phyloP scores from a whole-genome alignment of 2,888 invertebrate genomes.

The Dinocampus coccinellae region DNA sequence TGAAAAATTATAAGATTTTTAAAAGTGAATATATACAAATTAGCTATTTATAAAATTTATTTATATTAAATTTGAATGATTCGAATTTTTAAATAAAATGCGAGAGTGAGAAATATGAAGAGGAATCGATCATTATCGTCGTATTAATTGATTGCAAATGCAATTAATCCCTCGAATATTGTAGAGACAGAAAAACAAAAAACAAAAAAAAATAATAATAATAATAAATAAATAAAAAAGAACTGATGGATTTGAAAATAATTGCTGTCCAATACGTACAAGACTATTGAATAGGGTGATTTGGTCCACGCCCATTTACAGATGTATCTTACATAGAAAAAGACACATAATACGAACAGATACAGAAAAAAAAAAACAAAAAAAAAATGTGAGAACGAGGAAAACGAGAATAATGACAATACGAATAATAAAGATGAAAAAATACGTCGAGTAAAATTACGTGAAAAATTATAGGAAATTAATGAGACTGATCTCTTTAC shows the following conservation, averaged over 20 bases:
- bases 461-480: slow-evolving; percentile 61
- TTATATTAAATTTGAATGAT: too few relatives aligned
- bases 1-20: too few relatives aligned
- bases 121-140: slow-evolving; percentile 57
- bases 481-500: slow-evolving; percentile 51
- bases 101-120: slow-evolving; percentile 7
- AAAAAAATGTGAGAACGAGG: slow-evolving; percentile 34
- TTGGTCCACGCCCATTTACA: slow-evolving; percentile 48
- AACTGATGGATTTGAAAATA: slow-evolving; percentile 66
- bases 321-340: slow-evolving; percentile 34
- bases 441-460: slow-evolving; percentile 40
- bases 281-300: slow-evolving; percentile 36
- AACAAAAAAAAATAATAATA: neutral
- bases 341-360: neutral
- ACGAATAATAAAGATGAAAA: slow-evolving; percentile 29
- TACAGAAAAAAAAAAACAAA: slow-evolving; percentile 36
- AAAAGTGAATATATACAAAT: too few relatives aligned
- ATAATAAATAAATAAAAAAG: slow-evolving; percentile 1
- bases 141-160: slow-evolving; percentile 53
- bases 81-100: too few relatives aligned
- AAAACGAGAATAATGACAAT: neutral
- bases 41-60: too few relatives aligned
- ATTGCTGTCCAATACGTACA: slow-evolving; percentile 55
- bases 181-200: too few relatives aligned
- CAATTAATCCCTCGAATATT: slow-evolving; percentile 51